phyloP scores from a whole-genome alignment of 1,140 invertebrate species.

The Drosophila equinoxialis region DNA sequence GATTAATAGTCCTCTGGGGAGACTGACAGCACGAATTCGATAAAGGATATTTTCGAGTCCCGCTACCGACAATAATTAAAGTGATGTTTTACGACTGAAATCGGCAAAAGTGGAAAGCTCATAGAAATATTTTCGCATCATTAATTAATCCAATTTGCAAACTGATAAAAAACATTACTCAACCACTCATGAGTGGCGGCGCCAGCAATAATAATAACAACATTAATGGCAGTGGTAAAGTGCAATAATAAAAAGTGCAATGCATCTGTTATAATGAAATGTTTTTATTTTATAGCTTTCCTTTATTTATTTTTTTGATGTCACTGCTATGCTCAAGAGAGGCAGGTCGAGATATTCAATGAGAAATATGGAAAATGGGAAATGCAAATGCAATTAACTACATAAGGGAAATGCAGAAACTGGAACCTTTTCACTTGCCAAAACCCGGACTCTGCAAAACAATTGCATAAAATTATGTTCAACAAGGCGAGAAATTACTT shows the following conservation, averaged over 20 bases:
- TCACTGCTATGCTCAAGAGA: not conserved
- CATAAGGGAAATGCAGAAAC: constrained; percentile 15
- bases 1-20: no score
- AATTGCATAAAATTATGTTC: constrained; percentile 78
- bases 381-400: constrained; percentile 27
- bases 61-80: not conserved
- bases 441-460: constrained; percentile 55
- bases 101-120: not conserved
- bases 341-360: not conserved
- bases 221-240: not conserved
- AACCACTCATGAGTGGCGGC: constrained; percentile 4
- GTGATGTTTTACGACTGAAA: constrained; percentile 4
- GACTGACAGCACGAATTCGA: not conserved
- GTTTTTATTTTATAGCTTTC: not conserved
- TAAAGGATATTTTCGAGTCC: not conserved
- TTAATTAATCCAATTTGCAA: constrained; percentile 54
- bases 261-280: constrained; percentile 1
- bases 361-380: not conserved
- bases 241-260: constrained; percentile 8
- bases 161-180: constrained; percentile 35
- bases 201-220: constrained; percentile 1
- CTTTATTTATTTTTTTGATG: not conserved
- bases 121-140: constrained; percentile 12
- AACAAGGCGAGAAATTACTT: constrained; percentile 75
- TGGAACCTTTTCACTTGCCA: constrained; percentile 32